Conservation (phyloP, 2,888 invertebrate genomes). For the Lampropteryx suffumata region DNA sequence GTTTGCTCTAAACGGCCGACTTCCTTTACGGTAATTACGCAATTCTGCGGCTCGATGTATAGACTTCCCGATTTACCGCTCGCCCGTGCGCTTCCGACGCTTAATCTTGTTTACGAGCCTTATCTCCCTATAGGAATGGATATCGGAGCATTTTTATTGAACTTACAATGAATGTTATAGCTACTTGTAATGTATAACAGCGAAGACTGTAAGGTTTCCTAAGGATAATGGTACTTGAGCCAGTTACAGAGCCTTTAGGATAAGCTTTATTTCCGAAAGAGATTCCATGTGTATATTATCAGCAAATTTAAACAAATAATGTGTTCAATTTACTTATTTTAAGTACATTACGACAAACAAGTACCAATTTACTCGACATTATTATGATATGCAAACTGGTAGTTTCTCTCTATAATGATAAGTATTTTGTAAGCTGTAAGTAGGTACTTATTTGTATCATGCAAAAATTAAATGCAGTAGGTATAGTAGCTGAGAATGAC, state of each 20-base stretch:
- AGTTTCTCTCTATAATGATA: not conserved
- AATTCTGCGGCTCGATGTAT: constrained; percentile 67
- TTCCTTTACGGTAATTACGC: constrained; percentile 81
- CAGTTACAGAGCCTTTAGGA: constrained; percentile 16
- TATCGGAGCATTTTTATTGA: constrained; percentile 32
- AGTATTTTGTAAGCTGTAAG: no score
- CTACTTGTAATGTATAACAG: constrained; percentile 21
- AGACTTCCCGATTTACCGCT: constrained; percentile 60
- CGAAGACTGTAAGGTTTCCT: constrained; percentile 28
- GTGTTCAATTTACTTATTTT: not conserved
- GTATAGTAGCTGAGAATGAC: not conserved
- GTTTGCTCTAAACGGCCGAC: constrained; percentile 76
- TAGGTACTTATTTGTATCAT: not conserved
- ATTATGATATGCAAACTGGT: not conserved
- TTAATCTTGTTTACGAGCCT: constrained; percentile 54
- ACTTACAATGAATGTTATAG: constrained; percentile 32
- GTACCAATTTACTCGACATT: no score
- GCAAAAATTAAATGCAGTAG: not conserved
- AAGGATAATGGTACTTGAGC: constrained; percentile 19
- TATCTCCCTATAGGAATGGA: constrained; percentile 34
- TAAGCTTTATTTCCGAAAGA: constrained; percentile 6
- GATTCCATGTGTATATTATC: no score
- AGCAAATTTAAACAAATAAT: no score
- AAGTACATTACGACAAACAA: not conserved
- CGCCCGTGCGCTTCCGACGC: constrained; percentile 37